Base-by-base conservation (phyloP, 2,888 invertebrate species). In the Alloplasta piceator region DNA sequence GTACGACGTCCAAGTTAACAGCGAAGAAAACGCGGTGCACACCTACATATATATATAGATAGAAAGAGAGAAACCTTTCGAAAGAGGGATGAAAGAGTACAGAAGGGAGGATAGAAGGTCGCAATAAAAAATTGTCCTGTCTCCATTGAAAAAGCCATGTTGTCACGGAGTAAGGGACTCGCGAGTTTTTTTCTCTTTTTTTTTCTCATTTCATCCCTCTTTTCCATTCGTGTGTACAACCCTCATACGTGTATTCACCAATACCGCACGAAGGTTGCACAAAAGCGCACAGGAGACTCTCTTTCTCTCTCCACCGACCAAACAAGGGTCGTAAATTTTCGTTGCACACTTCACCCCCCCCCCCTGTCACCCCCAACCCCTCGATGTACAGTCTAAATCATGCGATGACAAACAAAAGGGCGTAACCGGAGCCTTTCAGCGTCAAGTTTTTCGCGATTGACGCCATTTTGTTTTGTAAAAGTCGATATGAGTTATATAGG, bases 281-380 rank as follows among this genome's bases (percentile, higher is more conserved):
- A 70, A 60, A 60, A 81, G 66, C 74, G 55, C 64, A 26, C 46
- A n/a, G 52, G 61, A 66, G 70, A 68, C 72, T 73, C 75, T 72
- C 76, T 60, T 70, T 26, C 26, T 26, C 26, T 26, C 26, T 26
- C 26, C 26, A 75, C 70, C 77, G 77, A 66, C 64, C 80, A 87
- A 89, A 88, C 87, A 87, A 88, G 85, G 73, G 84, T 87, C 89
- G 84, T 88, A 89, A 88, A 89, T 89, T 87, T 84, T 74, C 75
- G 58, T 48, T 67, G 61, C 75, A 66, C 58, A 68, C 75, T 26
- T 66, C 41, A 26, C 41, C 26, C 26, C 26, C 3, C 26, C 3
- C 26, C 26, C 3, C 26, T 26, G 26, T 3, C 26, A 26, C 1
- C 26, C 26, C 26, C 26, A 26, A 26, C 26, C 26, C 26, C 26